phyloP scores from a whole-genome alignment of 2,797 vertebrate species.

The Parauchenoglanis punctatus region DNA sequence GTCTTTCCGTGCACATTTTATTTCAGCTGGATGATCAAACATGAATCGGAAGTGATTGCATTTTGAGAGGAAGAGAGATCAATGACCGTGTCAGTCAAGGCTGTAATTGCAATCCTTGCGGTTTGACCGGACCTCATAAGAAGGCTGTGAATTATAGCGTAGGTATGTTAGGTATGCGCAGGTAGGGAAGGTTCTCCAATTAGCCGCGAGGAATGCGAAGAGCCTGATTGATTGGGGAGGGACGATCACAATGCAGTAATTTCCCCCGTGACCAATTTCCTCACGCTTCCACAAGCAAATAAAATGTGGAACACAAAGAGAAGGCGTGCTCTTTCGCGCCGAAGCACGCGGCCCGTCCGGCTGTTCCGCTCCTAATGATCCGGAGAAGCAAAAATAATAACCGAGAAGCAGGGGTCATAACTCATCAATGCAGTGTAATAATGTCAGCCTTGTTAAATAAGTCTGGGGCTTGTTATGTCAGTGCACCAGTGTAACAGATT shows the following conservation, averaged over 20 bases:
- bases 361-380: slow-evolving; percentile 80
- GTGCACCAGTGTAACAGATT: slow-evolving; percentile 56
- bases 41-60: not conserved
- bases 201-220: slow-evolving; percentile 45
- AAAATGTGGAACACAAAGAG: slow-evolving; percentile 72
- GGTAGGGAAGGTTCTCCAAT: slow-evolving; percentile 28
- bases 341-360: slow-evolving; percentile 59
- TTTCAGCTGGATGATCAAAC: not conserved
- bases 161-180: not conserved
- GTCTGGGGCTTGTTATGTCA: slow-evolving; percentile 62
- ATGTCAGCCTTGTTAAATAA: slow-evolving; percentile 75
- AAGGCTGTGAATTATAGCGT: not conserved
- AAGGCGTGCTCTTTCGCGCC: slow-evolving; percentile 60
- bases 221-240: slow-evolving; percentile 80
- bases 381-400: slow-evolving; percentile 75
- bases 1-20: not conserved
- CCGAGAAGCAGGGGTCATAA: slow-evolving; percentile 68
- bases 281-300: slow-evolving; percentile 72
- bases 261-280: slow-evolving; percentile 82
- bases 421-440: slow-evolving; percentile 70
- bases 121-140: not conserved
- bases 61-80: not conserved
- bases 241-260: slow-evolving; percentile 71
- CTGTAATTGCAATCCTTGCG: not conserved
- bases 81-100: not conserved